These are phyloP conservation scores for Notamacropus eugenii DNA, from an alignment of 2,797 vertebrate species.

Conservation along the genomic window DNA sequence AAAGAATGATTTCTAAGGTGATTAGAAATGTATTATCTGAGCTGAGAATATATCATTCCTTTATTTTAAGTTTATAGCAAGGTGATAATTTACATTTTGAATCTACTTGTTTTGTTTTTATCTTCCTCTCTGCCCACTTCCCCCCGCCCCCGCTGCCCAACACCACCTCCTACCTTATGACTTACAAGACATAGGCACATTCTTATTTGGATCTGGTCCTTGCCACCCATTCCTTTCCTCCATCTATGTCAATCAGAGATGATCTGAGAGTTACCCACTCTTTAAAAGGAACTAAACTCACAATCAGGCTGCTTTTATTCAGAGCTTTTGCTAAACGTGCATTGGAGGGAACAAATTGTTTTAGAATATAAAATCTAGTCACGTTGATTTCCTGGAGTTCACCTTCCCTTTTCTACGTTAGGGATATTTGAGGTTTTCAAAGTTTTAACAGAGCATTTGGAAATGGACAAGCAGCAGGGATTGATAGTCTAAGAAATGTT, in stretches of 20 bases:
- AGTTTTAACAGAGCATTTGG: not conserved
- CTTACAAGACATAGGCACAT: not conserved
- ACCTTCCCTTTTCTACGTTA: not conserved
- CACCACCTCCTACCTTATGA: not conserved
- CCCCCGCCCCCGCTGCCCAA: not conserved
- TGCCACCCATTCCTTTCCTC: constrained; percentile 22
- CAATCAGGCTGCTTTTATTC: not conserved
- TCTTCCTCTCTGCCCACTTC: not conserved
- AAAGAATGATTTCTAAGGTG: not conserved
- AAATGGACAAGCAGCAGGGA: not conserved
- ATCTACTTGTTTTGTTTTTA: constrained; percentile 8
- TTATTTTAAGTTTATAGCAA: not conserved
- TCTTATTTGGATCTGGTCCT: constrained; percentile 16
- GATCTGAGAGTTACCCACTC: not conserved
- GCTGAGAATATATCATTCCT: not conserved
- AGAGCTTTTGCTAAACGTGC: not conserved
- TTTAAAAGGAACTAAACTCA: constrained; percentile 13
- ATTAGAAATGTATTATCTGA: not conserved
- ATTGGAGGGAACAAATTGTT: not conserved
- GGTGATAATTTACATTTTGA: constrained; percentile 15
- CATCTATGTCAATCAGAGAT: not conserved
- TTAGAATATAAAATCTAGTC: not conserved
- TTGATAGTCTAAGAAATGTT: not conserved
- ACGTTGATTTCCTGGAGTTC: not conserved
- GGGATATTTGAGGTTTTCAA: not conserved